These are phyloP conservation scores for Nansenia antarctica DNA, from an alignment of 2,113 vertebrate genomes.

Conservation along the genomic window DNA sequence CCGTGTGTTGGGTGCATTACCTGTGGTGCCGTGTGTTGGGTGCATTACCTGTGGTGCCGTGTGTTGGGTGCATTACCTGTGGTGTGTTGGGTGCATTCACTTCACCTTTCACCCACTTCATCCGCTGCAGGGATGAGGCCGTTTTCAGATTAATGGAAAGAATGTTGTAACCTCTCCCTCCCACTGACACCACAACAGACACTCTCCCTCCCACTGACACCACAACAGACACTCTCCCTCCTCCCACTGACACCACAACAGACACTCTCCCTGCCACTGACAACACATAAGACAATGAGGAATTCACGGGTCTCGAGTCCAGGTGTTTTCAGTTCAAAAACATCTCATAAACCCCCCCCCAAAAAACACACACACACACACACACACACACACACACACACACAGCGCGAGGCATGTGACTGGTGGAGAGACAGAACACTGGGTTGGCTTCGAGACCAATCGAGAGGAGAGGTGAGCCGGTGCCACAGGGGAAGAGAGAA, in stretches of 20 bases:
- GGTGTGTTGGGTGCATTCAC: too few relatives aligned
- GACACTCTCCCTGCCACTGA: conserved; percentile 43
- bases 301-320: conserved; percentile 52
- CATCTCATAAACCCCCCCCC: conserved; percentile 56
- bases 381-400: conserved; percentile 3
- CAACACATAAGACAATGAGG: conserved; percentile 52
- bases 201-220: conserved; percentile 47
- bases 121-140: conserved; percentile 25
- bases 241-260: conserved; percentile 34
- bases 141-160: conserved; percentile 42
- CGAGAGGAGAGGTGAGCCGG: conserved; percentile 42
- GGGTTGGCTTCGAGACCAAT: conserved; percentile 45
- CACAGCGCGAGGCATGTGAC: conserved; percentile 45
- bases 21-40: too few relatives aligned
- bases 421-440: conserved; percentile 51
- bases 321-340: conserved; percentile 68
- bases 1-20: too few relatives aligned
- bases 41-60: too few relatives aligned
- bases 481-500: conserved; percentile 40
- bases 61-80: too few relatives aligned
- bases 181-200: conserved; percentile 29
- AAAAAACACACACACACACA: neutral
- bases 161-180: conserved; percentile 41
- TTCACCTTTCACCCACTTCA: conserved; percentile 9
- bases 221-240: conserved; percentile 37